Conservation (phyloP, 2,888 invertebrate species). For the Diarsia rubi region DNA sequence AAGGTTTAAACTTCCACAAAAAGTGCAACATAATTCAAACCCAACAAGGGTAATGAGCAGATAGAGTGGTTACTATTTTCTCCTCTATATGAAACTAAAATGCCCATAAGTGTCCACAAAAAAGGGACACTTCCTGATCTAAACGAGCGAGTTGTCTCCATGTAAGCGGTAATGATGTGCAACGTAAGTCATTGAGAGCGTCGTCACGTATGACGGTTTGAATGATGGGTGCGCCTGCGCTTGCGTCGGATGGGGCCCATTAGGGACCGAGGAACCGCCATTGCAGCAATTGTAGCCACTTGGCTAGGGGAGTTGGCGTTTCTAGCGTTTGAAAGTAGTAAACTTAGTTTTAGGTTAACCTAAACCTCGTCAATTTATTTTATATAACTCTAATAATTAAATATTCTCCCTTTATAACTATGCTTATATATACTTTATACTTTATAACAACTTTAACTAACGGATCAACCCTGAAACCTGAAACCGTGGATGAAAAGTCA, state of each 20-base stretch:
- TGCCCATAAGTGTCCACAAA: constrained; percentile 57
- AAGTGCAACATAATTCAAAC: constrained; percentile 37
- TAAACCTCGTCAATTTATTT: no score
- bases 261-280: constrained; percentile 75
- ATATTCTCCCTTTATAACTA: neutral
- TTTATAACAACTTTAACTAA: neutral
- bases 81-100: constrained; percentile 54
- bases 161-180: constrained; percentile 66
- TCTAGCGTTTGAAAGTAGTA: constrained; percentile 55
- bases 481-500: neutral
- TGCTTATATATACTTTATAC: no score
- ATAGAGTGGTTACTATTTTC: constrained; percentile 50
- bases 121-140: constrained; percentile 60
- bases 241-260: constrained; percentile 74
- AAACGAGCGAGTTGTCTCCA: constrained; percentile 58
- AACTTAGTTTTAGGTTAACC: neutral
- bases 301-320: constrained; percentile 57
- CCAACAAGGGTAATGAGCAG: constrained; percentile 49
- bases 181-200: constrained; percentile 70
- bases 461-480: neutral
- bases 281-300: constrained; percentile 75
- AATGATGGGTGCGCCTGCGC: constrained; percentile 67
- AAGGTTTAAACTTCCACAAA: constrained; percentile 4
- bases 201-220: constrained; percentile 71
- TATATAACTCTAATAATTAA: no score